phyloP scores from a whole-genome alignment of 30 jellyfish, hydroid and myxozoan species.

The Mastigias papua region DNA sequence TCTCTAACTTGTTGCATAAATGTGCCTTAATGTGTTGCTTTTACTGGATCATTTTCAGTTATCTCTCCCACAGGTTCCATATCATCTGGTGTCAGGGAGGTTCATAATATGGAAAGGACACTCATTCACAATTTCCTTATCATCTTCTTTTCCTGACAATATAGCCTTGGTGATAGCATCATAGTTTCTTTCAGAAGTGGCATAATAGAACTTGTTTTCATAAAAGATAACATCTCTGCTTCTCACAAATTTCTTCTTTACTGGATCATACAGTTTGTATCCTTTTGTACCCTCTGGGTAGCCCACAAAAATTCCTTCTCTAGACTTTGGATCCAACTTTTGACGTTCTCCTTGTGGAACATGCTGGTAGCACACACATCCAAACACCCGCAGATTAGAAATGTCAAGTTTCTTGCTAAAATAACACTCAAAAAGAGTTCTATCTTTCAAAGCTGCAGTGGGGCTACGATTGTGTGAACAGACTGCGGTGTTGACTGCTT shows the following conservation, averaged over 20 bases:
- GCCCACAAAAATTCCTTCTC: constrained; percentile 59
- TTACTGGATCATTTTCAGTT: constrained; percentile 32
- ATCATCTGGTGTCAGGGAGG: constrained; percentile 32
- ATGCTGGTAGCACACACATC: constrained; percentile 60
- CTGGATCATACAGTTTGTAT: constrained; percentile 42
- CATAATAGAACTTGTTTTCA: constrained; percentile 59
- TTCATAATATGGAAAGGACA: constrained; percentile 14
- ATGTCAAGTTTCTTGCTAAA: constrained; percentile 41
- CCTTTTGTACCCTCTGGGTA: constrained; percentile 70
- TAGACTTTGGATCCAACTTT: constrained; percentile 64
- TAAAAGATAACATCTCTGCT: constrained; percentile 68
- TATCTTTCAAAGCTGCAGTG: constrained; percentile 53
- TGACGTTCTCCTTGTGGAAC: constrained; percentile 60
- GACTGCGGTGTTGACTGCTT: constrained; percentile 67
- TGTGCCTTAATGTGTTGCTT: constrained; percentile 55
- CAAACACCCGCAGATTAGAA: constrained; percentile 63
- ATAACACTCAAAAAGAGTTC: constrained; percentile 61
- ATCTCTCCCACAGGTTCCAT: constrained; percentile 62
- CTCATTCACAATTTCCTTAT: constrained; percentile 5
- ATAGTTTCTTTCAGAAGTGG: constrained; percentile 31
- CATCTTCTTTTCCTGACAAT: constrained; percentile 36
- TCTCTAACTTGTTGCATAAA: constrained; percentile 58
- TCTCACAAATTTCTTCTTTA: constrained; percentile 24
- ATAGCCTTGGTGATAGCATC: neutral
- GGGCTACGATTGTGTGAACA: constrained; percentile 57